Evolutionary conservation across 2,888 invertebrate species (phyloP).

Genomic region (Polylopha cassiicola): DNA sequence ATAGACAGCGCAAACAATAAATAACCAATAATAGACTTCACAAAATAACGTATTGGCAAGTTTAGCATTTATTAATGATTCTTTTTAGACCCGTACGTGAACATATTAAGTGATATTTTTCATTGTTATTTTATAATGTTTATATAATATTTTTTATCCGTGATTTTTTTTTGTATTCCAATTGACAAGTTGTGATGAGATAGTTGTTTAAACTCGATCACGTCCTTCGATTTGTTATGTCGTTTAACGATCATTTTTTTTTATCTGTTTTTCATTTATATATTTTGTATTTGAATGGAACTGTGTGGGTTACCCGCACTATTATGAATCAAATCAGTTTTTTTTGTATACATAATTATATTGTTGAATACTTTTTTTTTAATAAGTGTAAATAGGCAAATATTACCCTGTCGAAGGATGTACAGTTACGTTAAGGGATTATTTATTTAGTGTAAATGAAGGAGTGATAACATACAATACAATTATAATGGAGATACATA

Average conservation of each 20-base stretch:
- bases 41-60: too few relatives aligned
- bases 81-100: conserved; percentile 21
- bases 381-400: conserved; percentile 14
- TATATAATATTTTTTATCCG: conserved; percentile 10
- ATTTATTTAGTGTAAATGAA: conserved; percentile 53
- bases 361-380: conserved; percentile 17
- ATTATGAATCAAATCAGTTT: too few relatives aligned
- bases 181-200: conserved; percentile 38
- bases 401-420: conserved; percentile 33
- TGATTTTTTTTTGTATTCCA: conserved; percentile 28
- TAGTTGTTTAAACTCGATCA: conserved; percentile 20
- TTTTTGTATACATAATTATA: conserved; percentile 18
- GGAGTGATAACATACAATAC: conserved; percentile 30
- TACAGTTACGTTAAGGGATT: conserved; percentile 38
- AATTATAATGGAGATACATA: neutral
- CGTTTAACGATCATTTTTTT: conserved; percentile 10
- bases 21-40: too few relatives aligned
- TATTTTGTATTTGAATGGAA: conserved; percentile 9
- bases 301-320: conserved; percentile 4
- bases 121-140: conserved; percentile 23
- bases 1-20: too few relatives aligned
- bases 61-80: conserved; percentile 22
- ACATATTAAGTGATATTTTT: conserved; percentile 29
- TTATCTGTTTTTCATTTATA: conserved; percentile 13
- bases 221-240: conserved; percentile 28